Percentiles rank a stretch among this genome's conserved stretches.
Conservation (phyloP, 2,113 vertebrate species). For the Chionis minor region DNA sequence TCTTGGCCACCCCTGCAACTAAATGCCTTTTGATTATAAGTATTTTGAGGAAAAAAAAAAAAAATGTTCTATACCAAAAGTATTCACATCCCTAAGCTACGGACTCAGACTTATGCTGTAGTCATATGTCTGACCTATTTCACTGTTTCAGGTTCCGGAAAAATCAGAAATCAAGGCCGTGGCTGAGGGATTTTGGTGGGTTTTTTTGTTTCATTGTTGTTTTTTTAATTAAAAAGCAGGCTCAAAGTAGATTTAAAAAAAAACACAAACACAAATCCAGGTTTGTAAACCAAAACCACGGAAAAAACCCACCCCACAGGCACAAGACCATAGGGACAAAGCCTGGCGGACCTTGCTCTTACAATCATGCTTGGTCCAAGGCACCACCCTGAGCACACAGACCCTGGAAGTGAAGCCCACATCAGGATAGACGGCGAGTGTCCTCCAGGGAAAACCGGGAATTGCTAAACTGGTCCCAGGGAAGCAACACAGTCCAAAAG, state of each 20-base stretch:
- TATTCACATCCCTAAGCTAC: background rate
- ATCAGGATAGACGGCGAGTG: accelerated
- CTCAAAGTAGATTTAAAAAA: background rate
- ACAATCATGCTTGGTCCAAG: accelerated
- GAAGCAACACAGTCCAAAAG: background rate
- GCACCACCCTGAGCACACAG: accelerated
- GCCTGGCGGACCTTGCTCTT: background rate
- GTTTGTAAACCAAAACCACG: background rate
- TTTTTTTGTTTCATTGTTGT: background rate
- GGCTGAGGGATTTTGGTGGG: accelerated
- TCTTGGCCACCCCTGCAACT: background rate
- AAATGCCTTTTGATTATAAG: background rate
- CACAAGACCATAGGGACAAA: background rate
- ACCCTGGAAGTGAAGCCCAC: accelerated
- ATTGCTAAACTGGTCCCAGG: too few relatives aligned
- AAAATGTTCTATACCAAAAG: background rate
- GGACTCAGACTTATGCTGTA: background rate
- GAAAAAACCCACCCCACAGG: background rate
- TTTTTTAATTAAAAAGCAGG: background rate
- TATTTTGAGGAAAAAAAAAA: background rate
- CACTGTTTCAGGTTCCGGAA: background rate
- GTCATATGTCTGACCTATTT: accelerated
- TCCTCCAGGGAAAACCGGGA: accelerated
- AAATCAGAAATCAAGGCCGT: background rate
- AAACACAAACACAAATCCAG: too few relatives aligned